Evolutionary conservation across 2,113 vertebrate genomes (phyloP).

Genomic region (Syrmaticus mikado): DNA sequence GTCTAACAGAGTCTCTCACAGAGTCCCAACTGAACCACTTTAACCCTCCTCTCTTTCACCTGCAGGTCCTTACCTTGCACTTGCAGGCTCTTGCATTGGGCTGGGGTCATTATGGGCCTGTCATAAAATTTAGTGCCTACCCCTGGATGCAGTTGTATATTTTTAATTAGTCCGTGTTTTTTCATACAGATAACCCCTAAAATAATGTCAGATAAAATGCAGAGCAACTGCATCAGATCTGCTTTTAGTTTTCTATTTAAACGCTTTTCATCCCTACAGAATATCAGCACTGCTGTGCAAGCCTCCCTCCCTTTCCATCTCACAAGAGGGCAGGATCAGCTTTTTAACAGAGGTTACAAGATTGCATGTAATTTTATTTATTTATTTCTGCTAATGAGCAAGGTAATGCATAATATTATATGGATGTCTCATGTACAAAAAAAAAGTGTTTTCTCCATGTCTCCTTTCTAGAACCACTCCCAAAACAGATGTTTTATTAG

Average conservation of each 20-base stretch:
- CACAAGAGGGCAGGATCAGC: background rate
- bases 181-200: background rate
- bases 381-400: background rate
- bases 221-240: background rate
- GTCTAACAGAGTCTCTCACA: background rate
- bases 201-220: background rate
- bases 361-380: too few relatives aligned
- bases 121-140: too few relatives aligned
- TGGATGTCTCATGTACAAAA: background rate
- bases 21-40: background rate
- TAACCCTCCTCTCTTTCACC: background rate
- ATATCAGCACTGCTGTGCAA: background rate
- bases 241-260: background rate
- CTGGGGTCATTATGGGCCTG: background rate
- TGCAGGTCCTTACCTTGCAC: background rate
- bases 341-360: background rate
- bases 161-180: background rate
- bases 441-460: background rate
- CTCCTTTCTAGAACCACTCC: background rate
- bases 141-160: background rate
- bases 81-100: background rate
- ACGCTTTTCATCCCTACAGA: background rate
- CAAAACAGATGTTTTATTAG: background rate
- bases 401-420: background rate
- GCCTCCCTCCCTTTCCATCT: background rate